Evolutionary conservation across 2,113 vertebrate genomes (phyloP), one percentile per base, ranked within the genome.

Genomic region (Ictalurus punctatus): DNA sequence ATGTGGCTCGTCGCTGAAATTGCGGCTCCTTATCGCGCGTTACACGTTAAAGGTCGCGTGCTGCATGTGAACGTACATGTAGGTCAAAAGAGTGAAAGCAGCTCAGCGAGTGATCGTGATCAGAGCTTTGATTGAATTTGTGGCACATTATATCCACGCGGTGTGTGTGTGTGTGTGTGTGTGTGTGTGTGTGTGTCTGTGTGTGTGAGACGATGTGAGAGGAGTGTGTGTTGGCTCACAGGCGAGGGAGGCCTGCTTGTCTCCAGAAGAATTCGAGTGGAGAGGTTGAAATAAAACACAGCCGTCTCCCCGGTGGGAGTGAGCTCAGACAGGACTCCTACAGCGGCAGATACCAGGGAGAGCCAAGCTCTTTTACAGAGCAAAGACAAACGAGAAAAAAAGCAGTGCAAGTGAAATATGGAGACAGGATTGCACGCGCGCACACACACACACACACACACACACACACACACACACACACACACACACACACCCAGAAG

Each of bases 271-370:
- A 94, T 93, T 92, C 81, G 86, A 93, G 89, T 74, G 19, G 89
- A 91, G 85, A 91, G 89, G 93, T 92, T 93, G 90, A 94, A 93
- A 89, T 90, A 44, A 83, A 94, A 94, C 92, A 91, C 93, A 92
- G 92, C 91, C 90, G 89, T 54, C 79, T 86, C 87, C 87, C 90
- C 81, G 48, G 59, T 78, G 92, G 92, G 92, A 90, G 58, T 80
- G 25, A 61, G 87, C 79, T 89, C 90, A 92, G 87, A 90, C 89
- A 90, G 90, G 93, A 88, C 87, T 92, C 89, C 91, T 91, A 87
- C 44, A 74, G 88, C 93, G 92, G 83, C 58, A 81, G 91, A 93
- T 87, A 91, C 90, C 86, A 90, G 56, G 92, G 89, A 89, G 78
- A 89, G 93, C 92, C 93, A 93, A 93, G 90, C 91, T 90, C 83